Evolutionary conservation across 2,113 vertebrate genomes (phyloP).

Genomic region (Rattus norvegicus): DNA sequence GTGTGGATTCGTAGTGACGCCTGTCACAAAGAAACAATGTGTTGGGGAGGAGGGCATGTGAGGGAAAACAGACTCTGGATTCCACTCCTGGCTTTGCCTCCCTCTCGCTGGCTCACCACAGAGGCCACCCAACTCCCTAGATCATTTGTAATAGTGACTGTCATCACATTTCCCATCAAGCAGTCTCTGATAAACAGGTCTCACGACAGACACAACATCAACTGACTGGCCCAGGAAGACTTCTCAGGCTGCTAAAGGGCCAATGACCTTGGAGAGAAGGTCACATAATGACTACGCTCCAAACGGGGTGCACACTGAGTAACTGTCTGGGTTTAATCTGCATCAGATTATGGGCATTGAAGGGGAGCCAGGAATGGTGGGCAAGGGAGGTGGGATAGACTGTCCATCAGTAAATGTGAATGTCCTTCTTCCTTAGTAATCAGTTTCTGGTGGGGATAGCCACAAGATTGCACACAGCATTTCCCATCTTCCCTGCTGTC

Average conservation of each 20-base stretch:
- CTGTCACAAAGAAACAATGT: background rate
- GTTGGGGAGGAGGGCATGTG: background rate
- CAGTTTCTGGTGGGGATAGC: background rate
- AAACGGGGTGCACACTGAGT: background rate
- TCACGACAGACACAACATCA: background rate
- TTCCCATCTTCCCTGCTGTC: background rate
- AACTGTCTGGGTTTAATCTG: background rate
- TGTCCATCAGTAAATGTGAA: background rate
- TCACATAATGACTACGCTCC: background rate
- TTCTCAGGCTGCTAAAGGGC: background rate
- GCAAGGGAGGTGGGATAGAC: background rate
- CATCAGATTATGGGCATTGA: background rate
- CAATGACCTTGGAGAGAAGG: background rate
- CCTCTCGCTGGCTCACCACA: background rate
- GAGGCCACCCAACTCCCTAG: accelerated
- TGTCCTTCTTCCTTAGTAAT: background rate
- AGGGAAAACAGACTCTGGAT: background rate
- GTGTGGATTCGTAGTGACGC: background rate
- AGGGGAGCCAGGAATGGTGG: background rate
- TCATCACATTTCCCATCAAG: background rate
- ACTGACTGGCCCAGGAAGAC: background rate
- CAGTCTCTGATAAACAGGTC: background rate
- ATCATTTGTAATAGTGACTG: background rate
- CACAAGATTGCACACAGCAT: background rate
- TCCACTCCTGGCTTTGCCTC: background rate